Evolutionary conservation across 2,797 vertebrate species (phyloP).

Genomic region (Pipistrellus kuhlii): DNA sequence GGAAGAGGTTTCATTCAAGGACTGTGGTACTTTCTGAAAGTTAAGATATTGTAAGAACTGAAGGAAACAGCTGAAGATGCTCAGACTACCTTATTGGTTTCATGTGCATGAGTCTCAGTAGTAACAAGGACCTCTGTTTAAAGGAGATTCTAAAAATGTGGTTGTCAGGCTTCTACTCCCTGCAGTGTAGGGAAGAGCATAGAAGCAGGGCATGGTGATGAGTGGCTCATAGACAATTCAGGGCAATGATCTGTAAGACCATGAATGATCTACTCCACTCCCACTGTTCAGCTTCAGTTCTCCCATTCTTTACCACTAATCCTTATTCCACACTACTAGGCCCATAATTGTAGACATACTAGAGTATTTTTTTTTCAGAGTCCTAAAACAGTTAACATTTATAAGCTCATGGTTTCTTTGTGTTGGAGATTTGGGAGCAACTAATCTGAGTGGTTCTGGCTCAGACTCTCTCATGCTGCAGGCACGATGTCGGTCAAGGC

Average conservation of each 20-base stretch:
- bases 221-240: neutral
- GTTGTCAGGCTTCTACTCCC: neutral
- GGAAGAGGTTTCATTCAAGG: slow-evolving; percentile 46
- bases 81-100: neutral
- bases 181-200: neutral
- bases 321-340: neutral
- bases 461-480: neutral
- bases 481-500: neutral
- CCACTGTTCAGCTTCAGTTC: neutral
- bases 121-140: neutral
- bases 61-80: neutral
- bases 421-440: neutral
- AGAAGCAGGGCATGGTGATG: neutral
- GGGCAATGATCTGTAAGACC: neutral
- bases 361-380: neutral
- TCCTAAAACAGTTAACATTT: neutral
- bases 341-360: neutral
- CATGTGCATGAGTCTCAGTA: neutral
- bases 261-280: neutral
- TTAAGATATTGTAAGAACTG: neutral
- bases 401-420: neutral
- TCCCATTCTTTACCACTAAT: neutral
- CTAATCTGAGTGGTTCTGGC: neutral
- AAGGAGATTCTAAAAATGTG: neutral
- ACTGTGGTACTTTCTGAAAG: slow-evolving; percentile 18